Evolutionary conservation across 2,888 invertebrate genomes (phyloP), one percentile per base, ranked within the genome.

Genomic region (Aspidapion aeneum): DNA sequence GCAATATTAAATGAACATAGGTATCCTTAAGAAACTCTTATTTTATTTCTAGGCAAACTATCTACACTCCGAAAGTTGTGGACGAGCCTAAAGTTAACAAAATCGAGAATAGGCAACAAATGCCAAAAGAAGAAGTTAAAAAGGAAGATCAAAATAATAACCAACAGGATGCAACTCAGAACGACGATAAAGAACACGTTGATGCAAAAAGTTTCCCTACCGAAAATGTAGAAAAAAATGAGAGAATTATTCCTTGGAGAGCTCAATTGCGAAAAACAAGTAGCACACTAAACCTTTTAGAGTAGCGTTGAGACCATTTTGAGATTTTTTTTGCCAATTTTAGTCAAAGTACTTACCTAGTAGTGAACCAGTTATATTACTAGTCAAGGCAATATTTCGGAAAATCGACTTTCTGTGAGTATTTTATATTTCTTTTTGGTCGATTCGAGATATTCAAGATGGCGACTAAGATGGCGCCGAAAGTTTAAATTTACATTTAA

Each of bases 201-300:
- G 55, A 48, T 55, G 62, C 64, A 16, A 64, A 67, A 48, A 65
- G 60, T 20, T 55, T 63, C 49, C 67, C 67, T 17, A 79, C 80
- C 57, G 70, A 72, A 21, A 68, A 69, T 21, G 71, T 70, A 1
- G 70, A 71, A 19, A 81, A 83, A 5, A 82, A 83, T 20, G 84
- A 87, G 35, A 80, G 78, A 73, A 92, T 93, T 60, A 94, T 94
- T 66, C 94, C 94, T 1, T 94, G 94, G 94, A 85, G 94, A 73
- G 93, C 94, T 22, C 93, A 94, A 74, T 82, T 94, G 57, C 86
- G 94, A 75, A 94, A 94, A 81, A 94, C 94, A 17, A 94, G 94
- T 80, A 94, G 94, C 83, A 93, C 91, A 77, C 85, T 94, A 66
- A 93, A 91, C 79, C 84, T 94, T 72, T 84, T 93, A 74, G 93